Evolutionary conservation across 2,797 vertebrate genomes (phyloP), one percentile per base, ranked within the genome.

Genomic region (Muscicapa striata): DNA sequence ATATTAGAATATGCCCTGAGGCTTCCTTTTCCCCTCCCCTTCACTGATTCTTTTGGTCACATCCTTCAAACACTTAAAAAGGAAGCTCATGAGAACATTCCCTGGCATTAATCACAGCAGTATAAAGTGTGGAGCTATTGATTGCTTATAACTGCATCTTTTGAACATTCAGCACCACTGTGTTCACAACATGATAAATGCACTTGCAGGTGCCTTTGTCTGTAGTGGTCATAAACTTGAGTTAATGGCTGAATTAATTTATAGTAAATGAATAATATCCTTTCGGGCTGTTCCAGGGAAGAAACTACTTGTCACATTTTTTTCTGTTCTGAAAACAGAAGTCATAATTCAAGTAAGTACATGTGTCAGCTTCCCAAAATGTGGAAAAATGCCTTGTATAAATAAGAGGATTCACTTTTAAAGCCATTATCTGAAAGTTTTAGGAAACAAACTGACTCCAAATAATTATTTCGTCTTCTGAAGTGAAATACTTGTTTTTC

Each of bases 211-310:
- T 88, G 81, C 45, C 70, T 95, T 96, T 96, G 84, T 91, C 92
- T 94, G 68, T 94, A 85, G 83, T 92, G 86, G 66, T 83, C 51
- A 3, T 95, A 96, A 96, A 95, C 74, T 94, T 64, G 66, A 81
- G 78, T 83, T 93, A 93, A 93, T 95, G 84, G 76, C 54, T 95
- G 87, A 88, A 95, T 92, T 96, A 91, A 92, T 95, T 84, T 90
- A 63, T 77, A 90, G 80, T 90, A 94, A 96, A 93, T 88, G 70
- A 94, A 80, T 87, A 85, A 89, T 93, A 89, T 80, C 41, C 38
- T 87, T 87, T 93, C 2, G 7, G 55, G 40, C 38, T 6, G 0
- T 93, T 79, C 29, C 40, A 75, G 59, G 61, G 83, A 91, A 84
- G 49, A 91, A 93, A 91, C 74, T 76, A 63, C 40, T 74, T 74